Evolutionary conservation across 2,797 vertebrate species (phyloP).

Genomic region (Xyrichtys novacula): DNA sequence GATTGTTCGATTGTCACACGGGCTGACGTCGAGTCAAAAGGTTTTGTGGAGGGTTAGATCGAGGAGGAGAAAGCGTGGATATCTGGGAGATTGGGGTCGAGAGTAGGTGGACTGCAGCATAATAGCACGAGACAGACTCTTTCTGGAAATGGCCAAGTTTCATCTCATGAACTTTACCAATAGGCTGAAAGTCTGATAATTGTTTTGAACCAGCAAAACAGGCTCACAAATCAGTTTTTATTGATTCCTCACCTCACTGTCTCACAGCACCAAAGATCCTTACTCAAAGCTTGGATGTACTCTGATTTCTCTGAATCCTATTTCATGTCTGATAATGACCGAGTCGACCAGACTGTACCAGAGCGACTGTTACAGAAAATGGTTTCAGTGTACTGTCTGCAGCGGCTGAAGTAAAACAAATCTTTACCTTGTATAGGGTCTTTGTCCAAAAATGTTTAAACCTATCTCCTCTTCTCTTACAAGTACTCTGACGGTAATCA

Average conservation of each 20-base stretch:
- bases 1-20: constrained; percentile 57
- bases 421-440: constrained; percentile 14
- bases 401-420: neutral
- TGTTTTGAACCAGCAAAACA: constrained; percentile 52
- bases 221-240: constrained; percentile 62
- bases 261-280: constrained; percentile 18
- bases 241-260: constrained; percentile 53
- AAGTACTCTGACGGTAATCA: constrained; percentile 41
- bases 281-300: constrained; percentile 39
- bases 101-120: constrained; percentile 59
- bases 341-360: neutral
- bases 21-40: constrained; percentile 54
- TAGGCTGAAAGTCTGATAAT: constrained; percentile 56
- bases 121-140: constrained; percentile 52
- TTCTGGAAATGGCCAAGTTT: constrained; percentile 60
- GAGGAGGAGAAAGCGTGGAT: constrained; percentile 35
- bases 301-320: constrained; percentile 39
- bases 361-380: constrained; percentile 10
- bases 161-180: constrained; percentile 62
- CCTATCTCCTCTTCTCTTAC: constrained; percentile 9
- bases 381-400: constrained; percentile 26
- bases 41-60: constrained; percentile 37
- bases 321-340: constrained; percentile 47
- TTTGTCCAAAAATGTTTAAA: constrained; percentile 14
- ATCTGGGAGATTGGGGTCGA: constrained; percentile 78